These are phyloP conservation scores for Erebia palarica DNA, from an alignment of 2,888 invertebrate genomes.

Conservation along the genomic window DNA sequence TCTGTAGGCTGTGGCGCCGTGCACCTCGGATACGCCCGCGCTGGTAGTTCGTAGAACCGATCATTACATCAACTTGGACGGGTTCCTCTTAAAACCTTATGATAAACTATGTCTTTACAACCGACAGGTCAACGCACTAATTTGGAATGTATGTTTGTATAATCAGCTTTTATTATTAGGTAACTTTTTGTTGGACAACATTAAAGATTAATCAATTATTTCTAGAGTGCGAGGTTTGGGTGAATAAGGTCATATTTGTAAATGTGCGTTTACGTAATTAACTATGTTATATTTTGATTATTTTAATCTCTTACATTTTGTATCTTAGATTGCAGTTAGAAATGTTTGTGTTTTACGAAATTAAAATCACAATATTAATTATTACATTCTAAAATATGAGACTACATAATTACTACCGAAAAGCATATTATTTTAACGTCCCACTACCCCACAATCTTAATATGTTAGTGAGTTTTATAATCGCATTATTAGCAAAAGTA, in stretches of 20 bases:
- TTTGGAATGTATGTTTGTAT: conserved; percentile 23
- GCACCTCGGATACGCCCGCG: conserved; percentile 6
- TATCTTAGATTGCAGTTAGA: neutral
- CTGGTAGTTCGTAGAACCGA: conserved; percentile 35
- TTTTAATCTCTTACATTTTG: neutral
- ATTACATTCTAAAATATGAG: neutral
- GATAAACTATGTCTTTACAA: conserved; percentile 27
- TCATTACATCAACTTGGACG: conserved; percentile 33
- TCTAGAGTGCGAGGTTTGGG: neutral
- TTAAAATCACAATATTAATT: neutral
- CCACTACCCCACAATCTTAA: too few species aligned
- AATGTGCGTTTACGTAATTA: conserved; percentile 1
- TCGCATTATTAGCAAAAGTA: too few species aligned
- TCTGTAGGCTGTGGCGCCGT: conserved; percentile 4
- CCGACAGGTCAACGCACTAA: conserved; percentile 34
- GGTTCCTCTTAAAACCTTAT: conserved; percentile 29
- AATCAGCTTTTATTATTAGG: conserved; percentile 15
- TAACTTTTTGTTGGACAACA: conserved; percentile 10
- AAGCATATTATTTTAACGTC: neutral
- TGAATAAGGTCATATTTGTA: neutral
- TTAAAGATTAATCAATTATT: neutral
- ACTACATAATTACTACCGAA: neutral
- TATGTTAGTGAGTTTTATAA: too few species aligned
- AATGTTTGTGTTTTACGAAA: neutral
- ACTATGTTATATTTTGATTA: neutral